Percentiles rank a stretch among this genome's conserved stretches.
phyloP scores from a whole-genome alignment of 2,888 invertebrate species.

The Temnothorax rugatulus region DNA sequence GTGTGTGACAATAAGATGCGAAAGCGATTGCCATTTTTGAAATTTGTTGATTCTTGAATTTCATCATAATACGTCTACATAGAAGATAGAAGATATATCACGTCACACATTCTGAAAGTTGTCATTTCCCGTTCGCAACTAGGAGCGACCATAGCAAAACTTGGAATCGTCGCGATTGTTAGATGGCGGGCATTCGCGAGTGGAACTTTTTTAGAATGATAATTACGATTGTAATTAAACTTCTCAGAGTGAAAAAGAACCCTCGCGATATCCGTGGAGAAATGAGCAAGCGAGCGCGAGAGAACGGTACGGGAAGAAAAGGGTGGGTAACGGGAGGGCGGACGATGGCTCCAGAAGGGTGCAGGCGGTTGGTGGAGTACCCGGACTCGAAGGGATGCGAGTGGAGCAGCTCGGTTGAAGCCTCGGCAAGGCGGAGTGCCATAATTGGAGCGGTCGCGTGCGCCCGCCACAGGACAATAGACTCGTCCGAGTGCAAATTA shows the following conservation, averaged over 20 bases:
- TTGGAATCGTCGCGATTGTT: constrained; percentile 77
- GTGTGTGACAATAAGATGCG: neutral
- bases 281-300: constrained; percentile 74
- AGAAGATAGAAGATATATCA: no score
- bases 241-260: constrained; percentile 79
- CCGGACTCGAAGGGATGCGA: constrained; percentile 51
- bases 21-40: neutral
- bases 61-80: neutral
- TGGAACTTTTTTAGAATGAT: constrained; percentile 78
- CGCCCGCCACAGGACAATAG: constrained; percentile 83
- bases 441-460: constrained; percentile 85
- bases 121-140: constrained; percentile 54
- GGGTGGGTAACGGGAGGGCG: constrained; percentile 55
- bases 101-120: no score
- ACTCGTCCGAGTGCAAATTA: constrained; percentile 85
- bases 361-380: constrained; percentile 63
- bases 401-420: constrained; percentile 68
- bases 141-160: constrained; percentile 65
- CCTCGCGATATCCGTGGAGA: constrained; percentile 71
- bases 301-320: constrained; percentile 68
- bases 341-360: constrained; percentile 45
- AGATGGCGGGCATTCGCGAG: constrained; percentile 76
- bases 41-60: neutral
- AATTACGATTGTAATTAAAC: constrained; percentile 85
- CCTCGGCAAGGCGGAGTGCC: constrained; percentile 78